Conservation (phyloP, 2,888 invertebrate species). For the Oscheius sp. region DNA sequence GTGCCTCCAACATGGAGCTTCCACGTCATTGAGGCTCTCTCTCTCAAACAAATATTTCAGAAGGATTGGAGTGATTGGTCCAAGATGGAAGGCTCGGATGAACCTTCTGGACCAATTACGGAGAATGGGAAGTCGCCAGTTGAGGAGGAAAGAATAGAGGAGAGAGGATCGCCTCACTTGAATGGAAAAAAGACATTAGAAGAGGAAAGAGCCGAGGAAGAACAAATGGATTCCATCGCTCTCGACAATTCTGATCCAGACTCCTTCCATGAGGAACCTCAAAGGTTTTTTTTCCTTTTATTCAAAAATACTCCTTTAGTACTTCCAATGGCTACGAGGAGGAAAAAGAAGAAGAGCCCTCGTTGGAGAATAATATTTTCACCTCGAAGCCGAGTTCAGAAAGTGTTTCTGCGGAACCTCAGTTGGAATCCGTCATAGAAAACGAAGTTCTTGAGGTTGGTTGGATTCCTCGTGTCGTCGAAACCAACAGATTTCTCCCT, state of each 20-base stretch:
- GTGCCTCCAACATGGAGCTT: too few species aligned
- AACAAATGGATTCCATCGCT: constrained; percentile 30
- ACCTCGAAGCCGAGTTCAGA: not conserved
- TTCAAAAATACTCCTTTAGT: not conserved
- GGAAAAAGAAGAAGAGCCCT: not conserved
- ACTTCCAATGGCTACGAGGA: constrained; percentile 1
- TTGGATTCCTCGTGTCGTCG: not conserved
- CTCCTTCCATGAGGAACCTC: not conserved
- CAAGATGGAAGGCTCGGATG: not conserved
- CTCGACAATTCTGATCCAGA: constrained; percentile 20
- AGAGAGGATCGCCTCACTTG: not conserved
- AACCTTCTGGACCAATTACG: not conserved
- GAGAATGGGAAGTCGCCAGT: not conserved
- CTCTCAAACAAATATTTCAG: too few species aligned
- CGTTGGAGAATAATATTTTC: constrained; percentile 15
- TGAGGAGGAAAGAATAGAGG: not conserved
- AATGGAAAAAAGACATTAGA: constrained; percentile 14
- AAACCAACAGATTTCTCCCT: not conserved
- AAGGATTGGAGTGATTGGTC: not conserved
- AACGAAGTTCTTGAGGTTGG: constrained; percentile 16
- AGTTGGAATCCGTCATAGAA: constrained; percentile 19
- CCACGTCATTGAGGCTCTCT: too few species aligned
- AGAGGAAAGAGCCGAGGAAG: constrained; percentile 26
- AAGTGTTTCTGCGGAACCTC: not conserved
- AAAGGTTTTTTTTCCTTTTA: not conserved